Percentiles rank a stretch among this genome's conserved stretches.
These are phyloP conservation scores for Porites divaricata DNA, from an alignment of 92 coral and sea anemone species.

Conservation along the genomic window DNA sequence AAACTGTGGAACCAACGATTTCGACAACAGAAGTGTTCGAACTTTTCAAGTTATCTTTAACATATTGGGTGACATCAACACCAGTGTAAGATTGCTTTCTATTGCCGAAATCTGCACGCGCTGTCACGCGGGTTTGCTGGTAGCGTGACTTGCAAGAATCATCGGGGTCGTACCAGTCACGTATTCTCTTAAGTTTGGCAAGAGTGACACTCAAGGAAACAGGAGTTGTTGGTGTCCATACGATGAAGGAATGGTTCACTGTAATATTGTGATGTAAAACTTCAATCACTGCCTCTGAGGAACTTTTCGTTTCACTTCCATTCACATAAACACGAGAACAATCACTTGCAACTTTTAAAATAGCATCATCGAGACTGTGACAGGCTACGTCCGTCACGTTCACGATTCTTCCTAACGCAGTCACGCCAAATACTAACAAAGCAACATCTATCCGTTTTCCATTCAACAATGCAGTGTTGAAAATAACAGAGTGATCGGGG, in stretches of 20 bases:
- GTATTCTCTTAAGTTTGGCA: conserved; percentile 42
- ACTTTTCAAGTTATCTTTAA: conserved; percentile 32
- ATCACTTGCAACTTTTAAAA: conserved; percentile 38
- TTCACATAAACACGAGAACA: conserved; percentile 54
- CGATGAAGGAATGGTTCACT: conserved; percentile 41
- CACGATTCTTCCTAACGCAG: conserved; percentile 24
- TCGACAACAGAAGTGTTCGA: conserved; percentile 46
- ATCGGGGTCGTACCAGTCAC: conserved; percentile 56
- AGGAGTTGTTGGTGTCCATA: conserved; percentile 61
- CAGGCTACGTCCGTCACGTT: conserved; percentile 27
- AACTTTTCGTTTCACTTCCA: conserved; percentile 50
- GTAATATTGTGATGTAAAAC: conserved; percentile 23
- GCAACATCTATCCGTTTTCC: conserved; percentile 36
- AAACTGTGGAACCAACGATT: conserved; percentile 16
- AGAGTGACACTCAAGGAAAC: conserved; percentile 38
- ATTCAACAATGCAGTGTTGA: conserved; percentile 56
- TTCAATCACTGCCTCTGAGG: conserved; percentile 28
- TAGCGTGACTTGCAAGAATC: conserved; percentile 62
- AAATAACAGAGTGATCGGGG: conserved; percentile 38
- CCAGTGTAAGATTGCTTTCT: conserved; percentile 22
- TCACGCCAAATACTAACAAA: conserved; percentile 33
- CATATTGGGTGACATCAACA: conserved; percentile 54
- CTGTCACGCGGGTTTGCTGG: conserved; percentile 65
- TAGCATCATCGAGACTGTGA: conserved; percentile 15
- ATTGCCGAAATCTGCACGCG: conserved; percentile 40